These are phyloP conservation scores for Drosophila anceps DNA, from an alignment of 2,888 invertebrate genomes.

Conservation along the genomic window DNA sequence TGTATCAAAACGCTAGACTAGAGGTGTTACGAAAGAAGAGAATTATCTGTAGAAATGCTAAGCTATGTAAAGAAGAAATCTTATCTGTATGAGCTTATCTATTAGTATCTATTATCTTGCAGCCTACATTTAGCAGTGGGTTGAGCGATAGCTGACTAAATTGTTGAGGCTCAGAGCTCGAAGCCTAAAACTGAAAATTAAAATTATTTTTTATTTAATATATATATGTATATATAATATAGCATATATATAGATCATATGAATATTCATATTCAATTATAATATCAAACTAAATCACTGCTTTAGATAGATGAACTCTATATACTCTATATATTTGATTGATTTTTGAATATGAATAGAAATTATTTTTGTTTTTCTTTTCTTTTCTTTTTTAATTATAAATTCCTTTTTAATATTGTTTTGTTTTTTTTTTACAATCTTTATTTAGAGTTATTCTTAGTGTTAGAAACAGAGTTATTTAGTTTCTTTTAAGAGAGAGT, in stretches of 20 bases:
- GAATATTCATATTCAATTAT: neutral
- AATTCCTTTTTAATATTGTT: neutral
- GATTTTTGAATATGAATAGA: neutral
- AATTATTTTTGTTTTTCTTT: neutral
- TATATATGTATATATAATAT: neutral
- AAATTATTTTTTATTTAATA: no score
- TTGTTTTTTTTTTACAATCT: slow-evolving; percentile 34
- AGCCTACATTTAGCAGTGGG: neutral
- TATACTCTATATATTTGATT: no score
- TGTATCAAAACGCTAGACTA: neutral
- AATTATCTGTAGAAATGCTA: neutral
- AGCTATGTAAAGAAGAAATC: neutral
- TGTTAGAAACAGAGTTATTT: slow-evolving; percentile 41
- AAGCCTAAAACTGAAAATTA: neutral
- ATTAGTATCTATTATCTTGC: neutral
- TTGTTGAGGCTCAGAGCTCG: neutral
- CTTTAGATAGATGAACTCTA: neutral
- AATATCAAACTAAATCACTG: neutral
- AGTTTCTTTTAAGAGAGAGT: slow-evolving; percentile 22
- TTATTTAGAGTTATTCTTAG: slow-evolving; percentile 52
- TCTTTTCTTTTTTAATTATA: neutral
- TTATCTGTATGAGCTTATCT: neutral
- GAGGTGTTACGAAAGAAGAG: neutral
- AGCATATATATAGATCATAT: neutral
- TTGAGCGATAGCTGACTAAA: neutral